phyloP scores from a whole-genome alignment of 37 sponge, comb jelly and placozoan species.

The Tethya wilhelma region DNA sequence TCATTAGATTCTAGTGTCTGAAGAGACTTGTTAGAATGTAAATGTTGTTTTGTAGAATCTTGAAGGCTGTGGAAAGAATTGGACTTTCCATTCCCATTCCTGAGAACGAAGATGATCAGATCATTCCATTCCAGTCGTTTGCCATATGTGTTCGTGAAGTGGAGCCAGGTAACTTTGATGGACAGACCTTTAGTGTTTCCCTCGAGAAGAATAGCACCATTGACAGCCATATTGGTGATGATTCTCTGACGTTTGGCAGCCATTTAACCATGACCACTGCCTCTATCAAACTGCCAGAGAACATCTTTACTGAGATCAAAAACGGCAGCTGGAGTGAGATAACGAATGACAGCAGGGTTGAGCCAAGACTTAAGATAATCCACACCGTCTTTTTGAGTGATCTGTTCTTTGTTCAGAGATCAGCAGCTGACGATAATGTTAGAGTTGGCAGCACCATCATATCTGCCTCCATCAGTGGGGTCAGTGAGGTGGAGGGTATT shows the following conservation, averaged over 20 bases:
- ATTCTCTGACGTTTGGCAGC: neutral
- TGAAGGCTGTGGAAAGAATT: conserved; percentile 5
- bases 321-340: no score
- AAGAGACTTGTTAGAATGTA: no score
- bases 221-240: neutral
- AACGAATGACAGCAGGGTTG: neutral
- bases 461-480: conserved; percentile 11
- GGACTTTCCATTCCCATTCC: conserved; percentile 4
- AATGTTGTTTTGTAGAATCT: neutral
- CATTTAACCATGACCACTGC: neutral
- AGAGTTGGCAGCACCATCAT: conserved; percentile 32
- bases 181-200: conserved; percentile 3
- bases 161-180: conserved; percentile 4
- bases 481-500: neutral
- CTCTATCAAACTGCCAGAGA: neutral
- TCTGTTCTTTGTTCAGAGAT: conserved; percentile 12
- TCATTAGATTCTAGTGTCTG: no score
- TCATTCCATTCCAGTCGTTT: conserved; percentile 10
- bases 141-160: conserved; percentile 34
- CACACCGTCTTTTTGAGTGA: conserved; percentile 19
- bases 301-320: neutral
- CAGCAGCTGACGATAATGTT: neutral
- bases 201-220: neutral
- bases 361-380: neutral
- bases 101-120: neutral